These are phyloP conservation scores for Drosophila orena DNA, from an alignment of 1,140 invertebrate genomes.

Conservation along the genomic window DNA sequence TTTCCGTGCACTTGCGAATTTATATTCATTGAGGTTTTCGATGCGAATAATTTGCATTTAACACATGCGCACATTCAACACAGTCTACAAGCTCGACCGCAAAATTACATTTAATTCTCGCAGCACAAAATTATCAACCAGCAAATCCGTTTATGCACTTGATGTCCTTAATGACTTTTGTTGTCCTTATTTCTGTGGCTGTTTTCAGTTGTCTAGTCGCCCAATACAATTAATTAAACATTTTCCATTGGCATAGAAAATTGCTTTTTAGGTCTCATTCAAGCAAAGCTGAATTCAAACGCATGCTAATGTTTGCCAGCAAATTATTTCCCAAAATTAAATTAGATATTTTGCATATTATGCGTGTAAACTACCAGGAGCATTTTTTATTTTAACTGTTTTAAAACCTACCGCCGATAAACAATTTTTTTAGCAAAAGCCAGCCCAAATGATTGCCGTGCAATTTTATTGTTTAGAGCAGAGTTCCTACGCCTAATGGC, in stretches of 20 bases:
- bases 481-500: constrained; percentile 2
- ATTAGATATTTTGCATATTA: background rate
- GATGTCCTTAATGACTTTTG: constrained; percentile 44
- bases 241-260: constrained; percentile 3
- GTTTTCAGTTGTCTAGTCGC: constrained; percentile 23
- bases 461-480: constrained; percentile 1
- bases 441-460: background rate
- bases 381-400: too few species aligned
- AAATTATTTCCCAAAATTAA: constrained; percentile 8
- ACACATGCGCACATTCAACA: constrained; percentile 30
- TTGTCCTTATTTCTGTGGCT: background rate
- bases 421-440: background rate
- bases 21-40: constrained; percentile 51
- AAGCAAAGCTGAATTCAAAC: background rate
- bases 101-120: constrained; percentile 63
- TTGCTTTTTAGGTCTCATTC: background rate
- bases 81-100: constrained; percentile 37
- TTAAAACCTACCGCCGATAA: background rate
- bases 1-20: constrained; percentile 40
- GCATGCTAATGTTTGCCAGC: background rate
- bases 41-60: constrained; percentile 45
- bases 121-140: constrained; percentile 31
- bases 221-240: constrained; percentile 30
- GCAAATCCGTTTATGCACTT: constrained; percentile 40
- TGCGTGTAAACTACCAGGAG: background rate